Conservation (phyloP, 2,797 vertebrate species). For the Hylomyscus alleni region DNA sequence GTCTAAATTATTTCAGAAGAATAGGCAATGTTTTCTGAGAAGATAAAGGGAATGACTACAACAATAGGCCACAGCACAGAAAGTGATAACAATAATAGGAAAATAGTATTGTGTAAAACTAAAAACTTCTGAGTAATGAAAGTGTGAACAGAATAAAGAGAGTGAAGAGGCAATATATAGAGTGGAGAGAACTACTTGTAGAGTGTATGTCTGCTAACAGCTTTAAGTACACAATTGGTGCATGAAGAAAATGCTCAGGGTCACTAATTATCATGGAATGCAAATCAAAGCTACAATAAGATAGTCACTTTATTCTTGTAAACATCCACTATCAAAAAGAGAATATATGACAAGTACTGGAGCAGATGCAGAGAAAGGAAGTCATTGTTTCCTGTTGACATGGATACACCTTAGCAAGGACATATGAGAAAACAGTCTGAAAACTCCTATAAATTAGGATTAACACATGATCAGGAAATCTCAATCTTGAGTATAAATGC, state of each 20-base stretch:
- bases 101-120: not conserved
- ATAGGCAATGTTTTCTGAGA: not conserved
- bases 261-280: not conserved
- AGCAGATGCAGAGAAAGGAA: not conserved
- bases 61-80: not conserved
- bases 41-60: not conserved
- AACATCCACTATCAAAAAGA: not conserved
- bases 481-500: not conserved
- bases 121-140: not conserved
- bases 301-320: not conserved
- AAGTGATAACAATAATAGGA: not conserved
- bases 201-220: not conserved
- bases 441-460: not conserved
- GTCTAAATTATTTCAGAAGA: not conserved
- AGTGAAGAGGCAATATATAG: not conserved
- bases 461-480: not conserved
- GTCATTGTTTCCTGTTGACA: not conserved
- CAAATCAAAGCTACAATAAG: not conserved
- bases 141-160: not conserved
- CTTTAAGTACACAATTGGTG: not conserved
- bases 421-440: not conserved
- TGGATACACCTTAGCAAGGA: not conserved
- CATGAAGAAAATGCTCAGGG: not conserved
- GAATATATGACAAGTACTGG: not conserved
- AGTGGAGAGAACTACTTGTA: not conserved